Base-by-base conservation (phyloP, 2,797 vertebrate species). In the Scleropages formosus region DNA sequence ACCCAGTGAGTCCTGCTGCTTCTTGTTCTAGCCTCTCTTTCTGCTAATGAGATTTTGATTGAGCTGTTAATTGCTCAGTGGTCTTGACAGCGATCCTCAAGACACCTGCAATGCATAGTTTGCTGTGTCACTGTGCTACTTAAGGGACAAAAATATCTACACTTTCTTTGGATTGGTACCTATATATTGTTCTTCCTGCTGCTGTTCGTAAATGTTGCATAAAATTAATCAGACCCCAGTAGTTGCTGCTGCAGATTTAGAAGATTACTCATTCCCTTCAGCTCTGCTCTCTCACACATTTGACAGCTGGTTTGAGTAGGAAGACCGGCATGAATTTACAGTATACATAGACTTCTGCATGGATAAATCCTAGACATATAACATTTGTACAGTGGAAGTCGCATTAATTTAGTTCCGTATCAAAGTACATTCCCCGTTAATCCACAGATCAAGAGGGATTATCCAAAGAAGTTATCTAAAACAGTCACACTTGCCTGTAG, bases 361-460 rank as follows among this genome's bases (percentile, higher is more conserved):
- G 8, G 31, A 13, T 20, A 26, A 68, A 51, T 12, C 22, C 60
- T n/a, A 65, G 27, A 65, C 16, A 53, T 4, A 56, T 27, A 22
- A 27, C 49, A 51, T 8, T 56, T 15, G 16, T 8, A 27, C 49
- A 56, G 39, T 8, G 47, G 26, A 70, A 56, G 49, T 26, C 49
- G 53, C 67, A 56, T 64, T 64, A 64, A 58, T 59, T 44, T 56
- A 31, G 26, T 59, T 44, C 69, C 39, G 26, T 58, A 58, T 18
- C 51, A 58, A 15, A 71, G 24, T 16, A 31, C 69, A 31, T 71
- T 58, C 3, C 27, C 26, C 4, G 4, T 20, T 58, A 72, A 72
- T 72, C 53, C 39, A n/a, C 53, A 22, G 39, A 72, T 59, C 53
- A 59, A 51, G 69, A 71, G 69, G 58, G 24, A 59, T 13, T 59